phyloP scores from a whole-genome alignment of 2,113 vertebrate species.

The Anthoscopus minutus region DNA sequence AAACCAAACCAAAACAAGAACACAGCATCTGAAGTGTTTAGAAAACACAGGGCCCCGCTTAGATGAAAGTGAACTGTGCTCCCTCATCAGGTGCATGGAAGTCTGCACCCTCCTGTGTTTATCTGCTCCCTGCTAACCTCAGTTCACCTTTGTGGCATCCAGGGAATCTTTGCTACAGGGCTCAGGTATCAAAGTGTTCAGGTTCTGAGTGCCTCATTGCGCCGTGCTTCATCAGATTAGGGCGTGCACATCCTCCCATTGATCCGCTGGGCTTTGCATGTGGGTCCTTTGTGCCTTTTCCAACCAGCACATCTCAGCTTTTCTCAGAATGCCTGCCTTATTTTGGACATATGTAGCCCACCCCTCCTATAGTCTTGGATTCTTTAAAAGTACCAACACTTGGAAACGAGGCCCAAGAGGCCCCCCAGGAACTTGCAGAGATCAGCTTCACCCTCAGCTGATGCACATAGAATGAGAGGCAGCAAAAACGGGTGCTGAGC shows the following conservation, averaged over 20 bases:
- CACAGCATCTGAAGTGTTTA: background rate
- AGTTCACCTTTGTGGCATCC: conserved; percentile 30
- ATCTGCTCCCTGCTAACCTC: conserved; percentile 49
- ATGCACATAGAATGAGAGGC: background rate
- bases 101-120: conserved; percentile 35
- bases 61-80: conserved; percentile 38
- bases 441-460: background rate
- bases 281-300: background rate
- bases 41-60: background rate
- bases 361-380: background rate
- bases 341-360: background rate
- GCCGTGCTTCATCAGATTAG: background rate
- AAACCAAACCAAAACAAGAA: conserved; percentile 50
- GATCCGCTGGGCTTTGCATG: background rate
- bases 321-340: background rate
- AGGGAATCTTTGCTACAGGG: conserved; percentile 48
- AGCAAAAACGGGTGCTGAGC: background rate
- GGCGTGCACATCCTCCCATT: background rate
- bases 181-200: conserved; percentile 33
- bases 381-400: background rate
- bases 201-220: background rate
- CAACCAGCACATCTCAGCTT: background rate
- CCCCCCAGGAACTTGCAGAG: accelerated
- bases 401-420: background rate
- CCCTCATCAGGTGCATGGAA: conserved; percentile 52